phyloP scores from a whole-genome alignment of 2,888 invertebrate genomes.

The Plebejus anna region DNA sequence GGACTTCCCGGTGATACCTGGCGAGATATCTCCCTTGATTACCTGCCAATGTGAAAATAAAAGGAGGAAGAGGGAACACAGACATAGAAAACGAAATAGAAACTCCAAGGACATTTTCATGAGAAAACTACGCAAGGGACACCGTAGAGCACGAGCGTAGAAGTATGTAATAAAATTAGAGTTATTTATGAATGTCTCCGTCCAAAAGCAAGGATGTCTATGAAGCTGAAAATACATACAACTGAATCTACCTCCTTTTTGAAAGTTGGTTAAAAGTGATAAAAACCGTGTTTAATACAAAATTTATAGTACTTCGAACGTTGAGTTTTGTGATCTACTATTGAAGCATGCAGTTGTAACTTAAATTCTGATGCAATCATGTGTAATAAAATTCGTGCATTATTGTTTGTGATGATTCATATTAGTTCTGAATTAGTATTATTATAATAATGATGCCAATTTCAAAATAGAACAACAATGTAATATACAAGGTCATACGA shows the following conservation, averaged over 20 bases:
- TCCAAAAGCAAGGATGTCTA: neutral
- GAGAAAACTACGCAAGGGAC: neutral
- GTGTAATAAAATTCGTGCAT: neutral
- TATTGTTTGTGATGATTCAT: neutral
- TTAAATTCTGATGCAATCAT: neutral
- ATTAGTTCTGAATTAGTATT: neutral
- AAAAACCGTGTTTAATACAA: neutral
- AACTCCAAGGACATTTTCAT: neutral
- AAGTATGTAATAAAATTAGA: neutral
- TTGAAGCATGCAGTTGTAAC: neutral
- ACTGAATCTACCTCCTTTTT: neutral
- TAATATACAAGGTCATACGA: neutral
- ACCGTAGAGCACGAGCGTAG: neutral
- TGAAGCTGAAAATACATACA: neutral
- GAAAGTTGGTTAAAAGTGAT: neutral
- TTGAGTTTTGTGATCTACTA: neutral
- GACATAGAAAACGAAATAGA: neutral
- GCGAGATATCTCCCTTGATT: neutral
- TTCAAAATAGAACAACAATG: neutral
- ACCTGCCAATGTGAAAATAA: slow-evolving; percentile 5
- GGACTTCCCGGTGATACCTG: slow-evolving; percentile 10
- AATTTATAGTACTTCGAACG: neutral
- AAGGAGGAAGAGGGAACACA: slow-evolving; percentile 14
- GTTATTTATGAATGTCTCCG: neutral
- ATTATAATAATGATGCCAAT: neutral